Base-by-base conservation (phyloP, 2,113 vertebrate genomes). In the Mus spicilegus region DNA sequence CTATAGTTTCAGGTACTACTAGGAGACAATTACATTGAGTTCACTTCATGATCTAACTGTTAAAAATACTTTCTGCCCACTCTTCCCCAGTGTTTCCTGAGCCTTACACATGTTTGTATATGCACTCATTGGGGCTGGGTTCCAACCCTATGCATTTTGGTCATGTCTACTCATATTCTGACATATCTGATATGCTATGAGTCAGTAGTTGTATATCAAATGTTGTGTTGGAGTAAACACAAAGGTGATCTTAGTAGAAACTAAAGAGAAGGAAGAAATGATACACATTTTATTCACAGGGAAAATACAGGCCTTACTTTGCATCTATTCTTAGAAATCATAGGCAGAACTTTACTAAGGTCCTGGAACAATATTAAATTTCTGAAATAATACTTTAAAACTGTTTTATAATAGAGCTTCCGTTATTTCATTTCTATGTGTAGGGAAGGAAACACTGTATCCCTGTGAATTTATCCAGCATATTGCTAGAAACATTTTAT, bases 371-470 rank as follows among this genome's bases (percentile, higher is more conserved):
- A 30, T 54, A 72, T 1, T 22, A 12, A 22, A 61, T 61, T 82
- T 82, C 11, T 69, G 42, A 95, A 88, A 85, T 51, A 82, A 30
- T 61, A 67, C 87, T 54, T 77, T 80, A 65, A 28, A 95, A 82
- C 17, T 77, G 46, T 46, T 49, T 85, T 36, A 22, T 86, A 82
- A 24, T 75, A 93, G 56, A 4, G 84, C 51, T 6, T 42, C 39
- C 84, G 72, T 58, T 87, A 46, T 1, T 77, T 51, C 16, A 4
- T 87, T 69, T 78, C 19, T 10, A 82, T 77, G 85, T 7, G 28
- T 42, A 77, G 1, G 6, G 39, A 65, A 24, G 30, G 73, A 70
- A 65, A 26, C 28, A 72, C 16, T 42, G 30, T 1, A 75, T 30
- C 56, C 8, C n/a, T 82, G 36, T 56, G 11, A 73, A 51, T 86